A percentile compares a stretch with the other conserved stretches of the same genome.
Evolutionary conservation across 2,888 invertebrate genomes (phyloP).

Genomic region (Altica lythri): DNA sequence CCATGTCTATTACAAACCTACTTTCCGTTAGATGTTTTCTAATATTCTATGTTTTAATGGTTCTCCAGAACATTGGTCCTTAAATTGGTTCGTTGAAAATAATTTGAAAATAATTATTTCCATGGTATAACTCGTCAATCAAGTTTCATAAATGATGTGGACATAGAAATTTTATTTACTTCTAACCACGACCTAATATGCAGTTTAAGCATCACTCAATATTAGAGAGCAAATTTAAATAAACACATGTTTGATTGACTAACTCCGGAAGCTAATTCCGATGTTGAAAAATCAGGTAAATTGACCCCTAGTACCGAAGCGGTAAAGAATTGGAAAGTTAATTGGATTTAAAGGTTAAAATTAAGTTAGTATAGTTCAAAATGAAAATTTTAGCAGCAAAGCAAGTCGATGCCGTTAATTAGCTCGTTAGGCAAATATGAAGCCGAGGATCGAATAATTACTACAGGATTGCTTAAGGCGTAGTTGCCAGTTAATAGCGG

Average conservation of each 20-base stretch:
- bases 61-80: too few relatives aligned
- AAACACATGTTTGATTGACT: background rate
- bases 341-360: conserved; percentile 26
- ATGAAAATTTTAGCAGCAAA: conserved; percentile 34
- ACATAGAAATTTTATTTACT: too few relatives aligned
- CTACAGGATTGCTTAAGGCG: conserved; percentile 31
- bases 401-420: conserved; percentile 46
- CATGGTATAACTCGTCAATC: too few relatives aligned
- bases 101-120: too few relatives aligned
- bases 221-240: background rate
- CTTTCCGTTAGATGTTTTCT: too few relatives aligned
- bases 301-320: background rate
- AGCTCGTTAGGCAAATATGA: conserved; percentile 46
- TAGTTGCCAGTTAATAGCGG: conserved; percentile 29
- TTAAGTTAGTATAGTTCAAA: conserved; percentile 28
- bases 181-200: background rate
- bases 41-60: too few relatives aligned
- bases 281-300: background rate
- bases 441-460: conserved; percentile 44
- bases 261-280: background rate
- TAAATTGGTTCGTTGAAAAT: too few relatives aligned
- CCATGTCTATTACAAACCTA: too few relatives aligned
- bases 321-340: conserved; percentile 24
- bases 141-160: too few relatives aligned
- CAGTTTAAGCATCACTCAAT: background rate